Base-by-base conservation (phyloP, 2,113 vertebrate species). In the Columba livia region DNA sequence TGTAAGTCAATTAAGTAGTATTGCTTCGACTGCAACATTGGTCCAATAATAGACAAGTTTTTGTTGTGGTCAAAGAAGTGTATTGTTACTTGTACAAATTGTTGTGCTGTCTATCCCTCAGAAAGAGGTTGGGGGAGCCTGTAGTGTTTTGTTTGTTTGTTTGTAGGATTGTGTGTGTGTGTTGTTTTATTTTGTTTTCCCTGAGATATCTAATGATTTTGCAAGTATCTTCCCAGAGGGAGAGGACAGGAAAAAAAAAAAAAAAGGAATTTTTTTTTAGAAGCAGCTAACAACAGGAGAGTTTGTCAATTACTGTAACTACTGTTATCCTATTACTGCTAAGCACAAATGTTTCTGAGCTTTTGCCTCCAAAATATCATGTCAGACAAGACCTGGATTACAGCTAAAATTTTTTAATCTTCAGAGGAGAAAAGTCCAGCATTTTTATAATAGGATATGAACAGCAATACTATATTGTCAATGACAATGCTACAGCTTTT, bases 371-470 rank as follows among this genome's bases (percentile, higher is more conserved):
- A 95, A 96, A 95, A 91, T 75, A 69, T 95, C 91, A 57, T 95
- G 85, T 96, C 95, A 97, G 89, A 97, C 65, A 96, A 97, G 92
- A 92, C 85, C 90, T 89, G 91, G 86, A 96, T 96, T 91, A 72
- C 69, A 93, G 91, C 36, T 40, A 17, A 85, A 67, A 4, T 79
- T 85, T 96, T 97, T 95, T 94, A 96, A 97, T 97, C 96, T 95
- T 94, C 81, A 3, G 42, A 92, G 53, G 69, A 72, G 60, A 96
- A 87, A 72, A 87, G 28, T 84, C 70, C 13, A 77, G 47, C 5
- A 67, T 56, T 88, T 90, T 91, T 93, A 60, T 89, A 85, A 90
- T 21, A 74, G 75, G 57, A 74, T 77, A 21, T 81, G 58, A 78
- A 14, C 56, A 87, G 29, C 14, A 24, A 77, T 61, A 53, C 17